Conservation (phyloP, 2,797 vertebrate species). For the Agapornis canus region DNA sequence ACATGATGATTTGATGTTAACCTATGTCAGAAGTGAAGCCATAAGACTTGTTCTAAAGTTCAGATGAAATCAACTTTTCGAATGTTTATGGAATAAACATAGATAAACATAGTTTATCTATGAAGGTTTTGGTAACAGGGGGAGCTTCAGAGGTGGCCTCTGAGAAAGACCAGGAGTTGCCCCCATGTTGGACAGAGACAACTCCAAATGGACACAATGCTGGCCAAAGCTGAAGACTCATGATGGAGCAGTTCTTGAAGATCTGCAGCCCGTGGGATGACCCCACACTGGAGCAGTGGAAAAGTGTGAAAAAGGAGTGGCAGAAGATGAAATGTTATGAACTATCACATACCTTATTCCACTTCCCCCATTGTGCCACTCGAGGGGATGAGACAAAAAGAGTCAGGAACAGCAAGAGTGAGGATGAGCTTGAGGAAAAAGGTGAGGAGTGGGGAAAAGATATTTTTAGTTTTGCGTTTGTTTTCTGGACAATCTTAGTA, state of each 20-base stretch:
- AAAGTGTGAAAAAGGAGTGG: neutral
- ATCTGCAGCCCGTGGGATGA: neutral
- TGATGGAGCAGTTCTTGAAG: neutral
- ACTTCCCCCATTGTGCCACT: neutral
- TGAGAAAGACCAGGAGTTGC: neutral
- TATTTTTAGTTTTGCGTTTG: neutral
- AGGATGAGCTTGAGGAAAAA: neutral
- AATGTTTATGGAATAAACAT: neutral
- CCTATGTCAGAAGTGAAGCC: neutral
- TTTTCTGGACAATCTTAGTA: neutral
- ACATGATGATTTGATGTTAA: neutral
- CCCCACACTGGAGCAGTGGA: neutral
- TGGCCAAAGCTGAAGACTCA: neutral
- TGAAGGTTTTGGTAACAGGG: neutral
- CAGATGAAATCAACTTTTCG: neutral
- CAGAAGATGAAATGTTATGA: neutral
- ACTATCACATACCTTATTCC: fast-evolving
- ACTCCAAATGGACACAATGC: neutral
- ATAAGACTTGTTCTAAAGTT: neutral
- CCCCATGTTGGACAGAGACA: fast-evolving
- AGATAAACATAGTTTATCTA: neutral
- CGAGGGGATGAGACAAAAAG: neutral
- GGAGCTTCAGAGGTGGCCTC: neutral
- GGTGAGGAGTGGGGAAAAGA: neutral
- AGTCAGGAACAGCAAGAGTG: neutral